Evolutionary conservation across 2,113 vertebrate genomes (phyloP), one percentile per base, ranked within the genome.

Genomic region (Hepsetus odoe): DNA sequence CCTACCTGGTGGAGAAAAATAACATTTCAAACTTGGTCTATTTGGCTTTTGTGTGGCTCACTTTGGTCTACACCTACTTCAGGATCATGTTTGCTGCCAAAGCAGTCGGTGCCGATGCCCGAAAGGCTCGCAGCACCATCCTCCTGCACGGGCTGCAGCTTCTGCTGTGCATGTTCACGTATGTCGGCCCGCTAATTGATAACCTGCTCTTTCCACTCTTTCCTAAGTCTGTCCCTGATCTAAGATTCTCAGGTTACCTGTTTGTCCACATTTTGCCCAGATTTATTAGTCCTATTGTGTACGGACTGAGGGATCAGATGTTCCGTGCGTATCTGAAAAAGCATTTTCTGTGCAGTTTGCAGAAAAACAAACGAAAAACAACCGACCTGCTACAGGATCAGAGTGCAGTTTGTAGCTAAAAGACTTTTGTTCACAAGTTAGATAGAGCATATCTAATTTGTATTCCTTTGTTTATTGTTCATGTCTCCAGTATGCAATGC

Each of bases 211-310:
- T 61, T 0, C 44, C n/a, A 22, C 16, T 88, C 1, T 81, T 88
- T 9, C 87, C 87, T 0, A 16, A 11, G 9, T n/a, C 11, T 59
- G 67, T 24, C 66, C 18, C 20, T 1, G 90, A 92, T 55, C 14
- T 84, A 9, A 75, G 18, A 12, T 90, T 89, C 22, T 4, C 32
- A 0, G 51, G 0, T 13, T 91, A 86, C 10, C 1, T 91, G 10
- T 53, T 89, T 1, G 66, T 89, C 3, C 84, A 90, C 4, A 83
- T 92, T 38, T 26, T 92, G 42, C 90, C 90, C 0, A 78, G 88
- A 3, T 85, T 89, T n/a, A 4, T 91, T 18, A 93, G 90, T 65
- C 90, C 91, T 0, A 55, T 90, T 3, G 59, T 92, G 11, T 93
- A 93, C 20, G 91, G 91, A 0, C 22, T 91, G 9, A 81, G 92